Percentiles rank a stretch among this genome's conserved stretches.
Conservation (phyloP, 2,113 vertebrate genomes). For the Columbina picui region DNA sequence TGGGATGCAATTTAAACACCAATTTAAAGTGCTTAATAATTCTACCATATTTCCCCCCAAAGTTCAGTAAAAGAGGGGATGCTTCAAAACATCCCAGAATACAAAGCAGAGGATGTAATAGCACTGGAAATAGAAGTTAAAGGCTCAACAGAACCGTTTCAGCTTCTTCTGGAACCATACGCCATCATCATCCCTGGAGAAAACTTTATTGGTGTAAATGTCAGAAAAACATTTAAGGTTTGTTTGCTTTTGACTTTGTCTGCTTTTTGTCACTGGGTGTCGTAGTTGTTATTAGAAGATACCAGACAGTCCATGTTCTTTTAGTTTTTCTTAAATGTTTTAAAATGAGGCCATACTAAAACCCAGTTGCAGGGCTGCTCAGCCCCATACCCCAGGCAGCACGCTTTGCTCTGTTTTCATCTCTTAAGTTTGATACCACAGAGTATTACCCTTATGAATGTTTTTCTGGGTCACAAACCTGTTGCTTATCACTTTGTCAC, state of each 20-base stretch:
- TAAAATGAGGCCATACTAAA: neutral
- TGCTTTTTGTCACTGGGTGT: neutral
- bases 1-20: neutral
- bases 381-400: neutral
- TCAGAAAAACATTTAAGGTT: constrained; percentile 87
- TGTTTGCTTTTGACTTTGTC: neutral
- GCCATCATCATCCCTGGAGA: constrained; percentile 87
- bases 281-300: neutral
- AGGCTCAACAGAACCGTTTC: constrained; percentile 83
- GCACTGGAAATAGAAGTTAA: constrained; percentile 90
- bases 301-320: neutral
- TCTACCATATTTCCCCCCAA: neutral
- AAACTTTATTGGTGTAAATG: constrained; percentile 76
- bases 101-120: constrained; percentile 71
- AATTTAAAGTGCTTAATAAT: neutral
- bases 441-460: neutral
- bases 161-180: constrained; percentile 87
- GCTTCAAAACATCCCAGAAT: neutral
- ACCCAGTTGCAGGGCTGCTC: neutral
- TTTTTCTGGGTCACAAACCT: neutral
- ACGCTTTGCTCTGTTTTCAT: neutral
- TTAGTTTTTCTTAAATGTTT: neutral
- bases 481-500: neutral
- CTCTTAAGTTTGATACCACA: neutral
- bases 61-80: constrained; percentile 59